Base-by-base conservation (phyloP, 2,797 vertebrate genomes). In the Halcyon leucocephala region DNA sequence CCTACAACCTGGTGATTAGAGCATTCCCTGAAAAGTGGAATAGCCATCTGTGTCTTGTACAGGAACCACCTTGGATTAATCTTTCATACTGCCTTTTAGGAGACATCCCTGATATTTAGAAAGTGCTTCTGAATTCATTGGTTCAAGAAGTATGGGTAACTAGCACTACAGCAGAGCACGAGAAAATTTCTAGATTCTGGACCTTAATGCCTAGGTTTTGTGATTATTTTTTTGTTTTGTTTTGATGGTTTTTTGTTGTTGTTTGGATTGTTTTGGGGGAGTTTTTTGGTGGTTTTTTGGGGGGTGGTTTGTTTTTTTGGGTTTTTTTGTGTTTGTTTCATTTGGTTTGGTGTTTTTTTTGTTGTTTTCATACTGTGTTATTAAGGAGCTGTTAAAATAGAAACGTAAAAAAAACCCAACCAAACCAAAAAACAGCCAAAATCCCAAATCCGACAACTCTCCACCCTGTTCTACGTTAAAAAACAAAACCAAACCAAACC, bases 391-490 rank as follows among this genome's bases (percentile, higher is more conserved):
- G 8, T 33, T 61, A 82, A 82, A 84, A 64, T 25, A 64, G 21
- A 84, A 76, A 9, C 13, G 31, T 37, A 6, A 12, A n/a, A 79
- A 78, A 78, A 7, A 7, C 2, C 13, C 25, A 28, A 41, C 21
- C 8, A 64, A 29, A 22, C 7, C 9, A 52, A 52, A 21, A 21
- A 21, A n/a, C 31, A 55, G 4, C 14, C 18, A 28, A 52, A 62
- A 70, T 49, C 15, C 7, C n/a, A 67, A 90, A 71, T 12, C 31
- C 4, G 61, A 24, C 9, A 57, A 60, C 7, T 73, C 12, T 6
- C 6, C 13, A 1, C 0, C 5, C 18, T 0, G 0, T 28, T 20
- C 15, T n/a, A 25, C 41, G 58, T 14, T 6, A 35, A 54, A 33
- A 14, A 54, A 67, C 3, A 19, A 57, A 57, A 13, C 16, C 18